phyloP scores from a whole-genome alignment of 2,113 vertebrate genomes.

The Agapornis roseicollis region DNA sequence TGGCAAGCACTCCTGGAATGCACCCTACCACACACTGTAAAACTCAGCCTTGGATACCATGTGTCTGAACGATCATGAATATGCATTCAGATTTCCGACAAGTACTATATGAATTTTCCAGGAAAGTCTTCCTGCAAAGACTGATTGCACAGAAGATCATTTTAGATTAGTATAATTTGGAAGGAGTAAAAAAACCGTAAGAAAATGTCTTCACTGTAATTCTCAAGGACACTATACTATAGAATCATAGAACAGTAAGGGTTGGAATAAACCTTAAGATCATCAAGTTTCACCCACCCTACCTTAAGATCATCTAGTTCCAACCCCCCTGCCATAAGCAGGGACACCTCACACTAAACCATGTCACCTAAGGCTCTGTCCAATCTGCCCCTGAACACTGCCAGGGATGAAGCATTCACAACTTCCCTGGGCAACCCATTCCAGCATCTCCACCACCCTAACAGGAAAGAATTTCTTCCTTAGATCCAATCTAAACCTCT shows the following conservation, averaged over 20 bases:
- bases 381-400: too few relatives aligned
- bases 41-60: neutral
- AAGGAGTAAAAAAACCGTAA: neutral
- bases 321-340: too few relatives aligned
- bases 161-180: neutral
- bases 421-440: too few relatives aligned
- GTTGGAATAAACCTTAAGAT: neutral
- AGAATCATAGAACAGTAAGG: too few relatives aligned
- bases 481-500: too few relatives aligned
- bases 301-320: too few relatives aligned
- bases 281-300: too few relatives aligned
- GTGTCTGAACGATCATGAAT: neutral
- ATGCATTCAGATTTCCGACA: neutral
- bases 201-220: neutral
- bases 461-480: too few relatives aligned
- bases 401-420: too few relatives aligned
- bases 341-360: too few relatives aligned
- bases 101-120: neutral
- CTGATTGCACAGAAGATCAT: neutral
- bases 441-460: too few relatives aligned
- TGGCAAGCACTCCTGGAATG: accelerated
- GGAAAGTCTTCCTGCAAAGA: neutral
- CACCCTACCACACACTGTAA: neutral
- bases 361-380: too few relatives aligned
- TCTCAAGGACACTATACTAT: neutral